Evolutionary conservation across 2,113 vertebrate genomes (phyloP).

Genomic region (Myrmecobius fasciatus): DNA sequence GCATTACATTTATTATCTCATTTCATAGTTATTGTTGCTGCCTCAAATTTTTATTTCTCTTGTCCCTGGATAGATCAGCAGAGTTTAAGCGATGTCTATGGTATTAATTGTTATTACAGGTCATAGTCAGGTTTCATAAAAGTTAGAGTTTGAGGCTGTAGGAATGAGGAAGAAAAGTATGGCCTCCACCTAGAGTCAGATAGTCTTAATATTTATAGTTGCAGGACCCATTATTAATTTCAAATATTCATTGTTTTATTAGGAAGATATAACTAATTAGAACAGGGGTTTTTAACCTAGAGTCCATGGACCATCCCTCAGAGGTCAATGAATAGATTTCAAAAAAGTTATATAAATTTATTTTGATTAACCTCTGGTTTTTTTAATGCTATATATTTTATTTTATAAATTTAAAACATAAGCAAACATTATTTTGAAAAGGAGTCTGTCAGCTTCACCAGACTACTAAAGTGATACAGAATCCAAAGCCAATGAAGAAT

Average conservation of each 20-base stretch:
- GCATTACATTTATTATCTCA: neutral
- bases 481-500: neutral
- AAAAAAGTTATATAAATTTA: neutral
- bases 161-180: neutral
- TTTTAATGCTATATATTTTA: neutral
- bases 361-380: neutral
- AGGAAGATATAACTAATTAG: neutral
- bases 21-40: neutral
- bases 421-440: neutral
- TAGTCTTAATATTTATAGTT: neutral
- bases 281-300: neutral
- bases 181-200: neutral
- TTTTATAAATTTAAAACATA: neutral
- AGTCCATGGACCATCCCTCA: neutral
- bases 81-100: neutral
- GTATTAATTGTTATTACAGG: neutral
- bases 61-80: too few relatives aligned
- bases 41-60: neutral
- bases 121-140: neutral
- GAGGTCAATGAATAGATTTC: neutral
- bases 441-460: neutral
- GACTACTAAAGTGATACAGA: neutral
- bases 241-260: neutral
- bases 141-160: neutral
- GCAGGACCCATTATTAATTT: neutral